Conservation (phyloP, 2,797 vertebrate genomes). For the Micromesistius poutassou region DNA sequence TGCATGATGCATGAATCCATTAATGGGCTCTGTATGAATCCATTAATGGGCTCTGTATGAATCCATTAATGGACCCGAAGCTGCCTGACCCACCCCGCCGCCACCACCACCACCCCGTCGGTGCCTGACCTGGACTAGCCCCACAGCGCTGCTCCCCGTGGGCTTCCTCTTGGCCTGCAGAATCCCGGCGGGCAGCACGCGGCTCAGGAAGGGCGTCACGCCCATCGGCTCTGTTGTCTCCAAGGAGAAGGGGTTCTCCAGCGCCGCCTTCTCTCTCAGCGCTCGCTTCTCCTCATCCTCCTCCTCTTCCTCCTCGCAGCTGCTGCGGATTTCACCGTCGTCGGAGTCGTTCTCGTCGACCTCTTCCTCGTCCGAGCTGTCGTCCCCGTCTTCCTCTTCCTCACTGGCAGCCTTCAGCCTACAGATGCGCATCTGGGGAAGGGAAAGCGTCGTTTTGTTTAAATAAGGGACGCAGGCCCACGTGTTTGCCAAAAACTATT, state of each 20-base stretch:
- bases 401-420: constrained; percentile 44
- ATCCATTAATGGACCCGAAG: not conserved
- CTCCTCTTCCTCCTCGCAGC: not conserved
- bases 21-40: no score
- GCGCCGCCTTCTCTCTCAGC: not conserved
- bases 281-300: not conserved
- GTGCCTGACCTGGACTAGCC: constrained; percentile 65
- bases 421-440: constrained; percentile 67
- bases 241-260: not conserved
- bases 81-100: not conserved
- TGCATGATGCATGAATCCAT: no score
- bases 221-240: not conserved
- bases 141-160: constrained; percentile 25
- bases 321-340: not conserved
- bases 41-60: no score
- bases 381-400: constrained; percentile 27
- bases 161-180: constrained; percentile 76
- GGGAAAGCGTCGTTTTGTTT: not conserved
- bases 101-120: not conserved
- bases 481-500: no score
- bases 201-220: constrained; percentile 79
- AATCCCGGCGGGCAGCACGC: constrained; percentile 76
- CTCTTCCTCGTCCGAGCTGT: not conserved
- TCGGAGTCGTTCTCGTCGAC: not conserved
- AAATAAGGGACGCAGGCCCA: no score